Percentiles rank a stretch among this genome's conserved stretches.
phyloP scores from a whole-genome alignment of 2,888 invertebrate species.

The Synanthedon tipuliformis region DNA sequence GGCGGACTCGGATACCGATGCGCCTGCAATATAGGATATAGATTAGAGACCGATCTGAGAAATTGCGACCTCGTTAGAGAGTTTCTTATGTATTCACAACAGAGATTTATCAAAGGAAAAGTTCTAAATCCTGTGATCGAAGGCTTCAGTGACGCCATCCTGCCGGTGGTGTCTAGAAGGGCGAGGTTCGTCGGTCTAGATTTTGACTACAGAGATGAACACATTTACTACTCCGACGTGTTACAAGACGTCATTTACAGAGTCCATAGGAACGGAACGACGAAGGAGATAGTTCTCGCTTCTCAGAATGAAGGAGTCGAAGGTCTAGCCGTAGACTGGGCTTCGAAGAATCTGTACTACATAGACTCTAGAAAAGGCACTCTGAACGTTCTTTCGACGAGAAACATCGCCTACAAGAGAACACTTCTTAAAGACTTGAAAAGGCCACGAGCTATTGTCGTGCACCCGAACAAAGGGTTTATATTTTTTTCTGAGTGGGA shows the following conservation, averaged over 20 bases:
- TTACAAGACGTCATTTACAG: conserved; percentile 93
- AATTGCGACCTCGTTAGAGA: conserved; percentile 86
- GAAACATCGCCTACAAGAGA: conserved; percentile 85
- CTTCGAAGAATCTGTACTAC: conserved; percentile 93
- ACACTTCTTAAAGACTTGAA: conserved; percentile 89
- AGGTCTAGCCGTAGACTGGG: conserved; percentile 96
- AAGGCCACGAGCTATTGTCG: conserved; percentile 94
- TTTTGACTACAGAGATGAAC: conserved; percentile 89
- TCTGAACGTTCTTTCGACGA: conserved; percentile 89
- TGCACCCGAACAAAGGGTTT: conserved; percentile 94
- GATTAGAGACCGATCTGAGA: conserved; percentile 77
- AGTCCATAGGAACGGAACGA: conserved; percentile 82
- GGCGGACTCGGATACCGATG: conserved; percentile 88
- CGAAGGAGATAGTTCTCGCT: conserved; percentile 89
- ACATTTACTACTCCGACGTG: conserved; percentile 98
- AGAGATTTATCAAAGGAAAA: conserved; percentile 94
- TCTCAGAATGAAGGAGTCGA: conserved; percentile 98
- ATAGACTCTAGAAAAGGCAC: conserved; percentile 96
- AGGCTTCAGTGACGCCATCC: conserved; percentile 94
- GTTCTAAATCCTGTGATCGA: conserved; percentile 88
- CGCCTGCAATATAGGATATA: conserved; percentile 90
- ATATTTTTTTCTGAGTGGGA: conserved; percentile 98
- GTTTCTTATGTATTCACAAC: conserved; percentile 95
- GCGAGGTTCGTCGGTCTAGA: conserved; percentile 96
- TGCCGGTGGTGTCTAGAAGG: conserved; percentile 91